phyloP scores from a whole-genome alignment of 2,113 vertebrate species.

The Hippocampus zosterae region DNA sequence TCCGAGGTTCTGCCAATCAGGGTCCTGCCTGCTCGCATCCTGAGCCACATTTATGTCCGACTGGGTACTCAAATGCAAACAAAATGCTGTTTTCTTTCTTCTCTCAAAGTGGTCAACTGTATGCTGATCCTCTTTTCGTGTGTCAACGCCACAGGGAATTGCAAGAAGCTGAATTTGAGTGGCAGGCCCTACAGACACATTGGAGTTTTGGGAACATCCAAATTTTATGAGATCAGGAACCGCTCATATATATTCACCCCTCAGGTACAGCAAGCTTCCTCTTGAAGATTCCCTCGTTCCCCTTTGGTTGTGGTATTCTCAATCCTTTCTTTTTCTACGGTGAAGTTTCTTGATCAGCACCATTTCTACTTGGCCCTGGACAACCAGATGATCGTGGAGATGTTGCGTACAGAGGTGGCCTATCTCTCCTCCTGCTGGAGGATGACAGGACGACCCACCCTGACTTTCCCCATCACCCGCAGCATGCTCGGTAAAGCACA shows the following conservation, averaged over 20 bases:
- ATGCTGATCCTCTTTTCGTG: not conserved
- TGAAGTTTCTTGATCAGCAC: conserved; percentile 93
- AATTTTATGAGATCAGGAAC: conserved; percentile 92
- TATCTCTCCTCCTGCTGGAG: conserved; percentile 95
- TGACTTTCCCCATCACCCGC: conserved; percentile 90
- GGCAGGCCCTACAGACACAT: conserved; percentile 94
- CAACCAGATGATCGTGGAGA: conserved; percentile 98
- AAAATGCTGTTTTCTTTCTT: not conserved
- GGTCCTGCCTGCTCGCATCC: conserved; percentile 89
- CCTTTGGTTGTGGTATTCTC: not conserved
- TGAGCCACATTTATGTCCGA: conserved; percentile 93
- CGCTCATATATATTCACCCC: conserved; percentile 91
- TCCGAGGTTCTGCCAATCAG: conserved; percentile 83
- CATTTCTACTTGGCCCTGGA: conserved; percentile 98
- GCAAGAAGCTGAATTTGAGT: conserved; percentile 86
- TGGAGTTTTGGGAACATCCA: conserved; percentile 95
- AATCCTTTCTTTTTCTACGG: not conserved
- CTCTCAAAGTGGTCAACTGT: not conserved
- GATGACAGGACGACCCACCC: conserved; percentile 92
- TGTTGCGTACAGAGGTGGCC: conserved; percentile 90
- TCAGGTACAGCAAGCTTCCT: conserved; percentile 56
- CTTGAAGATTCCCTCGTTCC: not conserved
- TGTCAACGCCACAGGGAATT: conserved; percentile 72
- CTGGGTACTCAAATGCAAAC: conserved; percentile 73
- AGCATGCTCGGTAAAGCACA: conserved; percentile 83